Conservation (phyloP, 2,888 invertebrate genomes). For the Eremobia ochroleuca region DNA sequence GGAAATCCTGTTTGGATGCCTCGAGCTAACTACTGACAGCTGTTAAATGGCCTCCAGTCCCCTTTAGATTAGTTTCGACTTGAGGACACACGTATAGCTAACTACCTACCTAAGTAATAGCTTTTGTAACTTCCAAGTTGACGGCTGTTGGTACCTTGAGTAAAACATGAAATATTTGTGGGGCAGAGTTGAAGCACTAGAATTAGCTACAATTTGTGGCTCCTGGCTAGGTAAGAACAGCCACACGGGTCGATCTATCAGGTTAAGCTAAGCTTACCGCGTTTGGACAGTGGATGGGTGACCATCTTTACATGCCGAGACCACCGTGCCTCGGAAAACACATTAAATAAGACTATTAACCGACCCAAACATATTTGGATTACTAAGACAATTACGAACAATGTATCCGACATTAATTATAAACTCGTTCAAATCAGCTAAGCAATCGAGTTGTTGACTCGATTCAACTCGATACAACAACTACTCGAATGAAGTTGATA, state of each 20-base stretch:
- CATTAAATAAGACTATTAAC: not conserved
- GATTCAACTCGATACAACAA: slow-evolving; percentile 10
- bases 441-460: slow-evolving; percentile 37
- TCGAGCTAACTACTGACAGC: slow-evolving; percentile 29
- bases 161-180: slow-evolving; percentile 7
- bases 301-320: no score
- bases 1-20: slow-evolving; percentile 43
- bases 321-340: no score
- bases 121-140: slow-evolving; percentile 33
- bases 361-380: not conserved
- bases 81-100: slow-evolving; percentile 27
- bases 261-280: no score
- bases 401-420: slow-evolving; percentile 30
- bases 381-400: slow-evolving; percentile 6
- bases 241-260: not conserved
- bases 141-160: slow-evolving; percentile 13
- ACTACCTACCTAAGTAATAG: slow-evolving; percentile 32
- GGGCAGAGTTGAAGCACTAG: not conserved
- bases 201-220: not conserved
- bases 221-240: not conserved
- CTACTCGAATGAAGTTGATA: slow-evolving; percentile 21
- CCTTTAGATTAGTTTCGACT: slow-evolving; percentile 54
- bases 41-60: slow-evolving; percentile 28
- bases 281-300: no score
- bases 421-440: slow-evolving; percentile 31